Evolutionary conservation across 2,797 vertebrate genomes (phyloP).

Genomic region (Rhyacichthys aspro): DNA sequence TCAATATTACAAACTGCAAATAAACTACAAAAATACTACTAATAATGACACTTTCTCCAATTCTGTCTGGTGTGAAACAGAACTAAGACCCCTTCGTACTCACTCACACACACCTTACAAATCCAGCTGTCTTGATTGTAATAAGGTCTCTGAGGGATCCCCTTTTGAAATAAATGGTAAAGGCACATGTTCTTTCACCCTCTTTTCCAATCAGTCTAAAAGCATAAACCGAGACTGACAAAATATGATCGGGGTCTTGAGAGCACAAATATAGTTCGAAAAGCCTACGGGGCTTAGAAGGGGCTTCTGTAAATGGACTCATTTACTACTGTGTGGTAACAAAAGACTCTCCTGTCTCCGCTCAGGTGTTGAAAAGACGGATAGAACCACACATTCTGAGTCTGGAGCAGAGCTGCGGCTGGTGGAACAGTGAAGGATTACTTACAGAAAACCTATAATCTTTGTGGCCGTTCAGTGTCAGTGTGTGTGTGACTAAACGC

Average conservation of each 20-base stretch:
- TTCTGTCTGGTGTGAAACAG: too few species aligned
- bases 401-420: slow-evolving; percentile 55
- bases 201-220: slow-evolving; percentile 57
- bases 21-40: too few species aligned
- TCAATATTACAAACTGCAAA: too few species aligned
- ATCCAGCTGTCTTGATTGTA: slow-evolving; percentile 56
- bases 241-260: slow-evolving; percentile 56
- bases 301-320: slow-evolving; percentile 39
- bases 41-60: too few species aligned
- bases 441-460: slow-evolving; percentile 70
- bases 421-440: slow-evolving; percentile 56
- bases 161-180: slow-evolving; percentile 55
- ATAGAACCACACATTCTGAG: slow-evolving; percentile 47
- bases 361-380: slow-evolving; percentile 75
- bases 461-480: slow-evolving; percentile 55
- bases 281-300: slow-evolving; percentile 20
- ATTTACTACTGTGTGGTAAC: slow-evolving; percentile 57
- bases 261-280: slow-evolving; percentile 44
- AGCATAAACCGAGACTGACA: slow-evolving; percentile 47
- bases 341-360: slow-evolving; percentile 57
- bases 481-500: slow-evolving; percentile 18
- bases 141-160: slow-evolving; percentile 53
- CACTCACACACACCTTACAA: slow-evolving; percentile 26
- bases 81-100: neutral
- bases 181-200: slow-evolving; percentile 49